Evolutionary conservation across 2,113 vertebrate genomes (phyloP).

Genomic region (Phylloscopus trochilus): DNA sequence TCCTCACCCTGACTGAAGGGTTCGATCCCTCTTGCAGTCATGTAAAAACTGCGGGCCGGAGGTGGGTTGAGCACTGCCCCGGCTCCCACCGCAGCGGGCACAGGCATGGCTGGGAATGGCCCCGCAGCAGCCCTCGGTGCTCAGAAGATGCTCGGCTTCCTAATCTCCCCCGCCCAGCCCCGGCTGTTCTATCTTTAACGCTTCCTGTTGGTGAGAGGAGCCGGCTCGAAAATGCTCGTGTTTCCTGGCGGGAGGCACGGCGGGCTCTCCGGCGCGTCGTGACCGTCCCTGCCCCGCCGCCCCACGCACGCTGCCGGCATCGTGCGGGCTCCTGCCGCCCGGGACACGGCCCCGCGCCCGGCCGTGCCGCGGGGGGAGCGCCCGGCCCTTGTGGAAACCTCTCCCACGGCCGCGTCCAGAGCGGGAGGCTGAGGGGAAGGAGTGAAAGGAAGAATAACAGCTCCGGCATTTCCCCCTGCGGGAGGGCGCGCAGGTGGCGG

Average conservation of each 20-base stretch:
- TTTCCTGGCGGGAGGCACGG: slow-evolving; percentile 66
- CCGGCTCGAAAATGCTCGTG: slow-evolving; percentile 43
- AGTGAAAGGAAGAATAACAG: slow-evolving; percentile 64
- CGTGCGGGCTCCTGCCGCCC: slow-evolving; percentile 15
- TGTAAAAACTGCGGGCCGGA: rapidly evolving
- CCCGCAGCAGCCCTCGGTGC: neutral
- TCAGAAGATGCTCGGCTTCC: slow-evolving; percentile 44
- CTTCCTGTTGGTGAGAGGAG: slow-evolving; percentile 61
- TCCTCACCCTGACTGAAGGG: neutral
- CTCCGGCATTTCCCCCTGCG: slow-evolving; percentile 39
- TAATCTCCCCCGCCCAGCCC: slow-evolving; percentile 41
- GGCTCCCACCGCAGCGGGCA: neutral
- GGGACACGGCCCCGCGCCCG: neutral
- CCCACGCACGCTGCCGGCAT: neutral
- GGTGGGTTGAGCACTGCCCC: neutral
- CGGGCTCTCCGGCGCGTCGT: slow-evolving; percentile 17
- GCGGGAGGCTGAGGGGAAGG: slow-evolving; percentile 35
- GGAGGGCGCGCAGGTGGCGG: slow-evolving; percentile 28
- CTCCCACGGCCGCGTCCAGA: slow-evolving; percentile 43
- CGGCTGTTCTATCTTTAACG: slow-evolving; percentile 64
- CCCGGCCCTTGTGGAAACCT: neutral
- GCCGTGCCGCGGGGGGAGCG: neutral
- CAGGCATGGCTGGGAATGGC: neutral
- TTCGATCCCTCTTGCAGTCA: rapidly evolving
- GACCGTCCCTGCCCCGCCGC: neutral